Percentiles rank a stretch among this genome's conserved stretches.
phyloP scores from a whole-genome alignment of 2,797 vertebrate genomes.

The Arrhamphus sclerolepis region DNA sequence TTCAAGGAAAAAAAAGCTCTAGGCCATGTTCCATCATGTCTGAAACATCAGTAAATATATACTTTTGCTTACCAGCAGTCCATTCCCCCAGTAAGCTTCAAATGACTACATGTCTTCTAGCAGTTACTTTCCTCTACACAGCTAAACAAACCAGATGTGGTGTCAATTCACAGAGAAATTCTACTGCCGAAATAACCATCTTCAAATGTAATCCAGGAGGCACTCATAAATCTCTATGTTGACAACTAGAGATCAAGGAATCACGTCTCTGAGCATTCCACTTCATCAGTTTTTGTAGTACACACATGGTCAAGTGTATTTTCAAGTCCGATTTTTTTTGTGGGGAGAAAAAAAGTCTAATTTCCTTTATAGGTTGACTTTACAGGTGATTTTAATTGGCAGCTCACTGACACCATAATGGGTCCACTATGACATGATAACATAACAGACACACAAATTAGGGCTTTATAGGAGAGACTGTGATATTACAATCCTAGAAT shows the following conservation, averaged over 20 bases:
- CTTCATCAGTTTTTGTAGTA: background rate
- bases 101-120: conserved; percentile 15
- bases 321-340: too few relatives aligned
- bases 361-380: too few relatives aligned
- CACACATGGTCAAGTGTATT: too few relatives aligned
- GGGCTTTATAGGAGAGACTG: too few relatives aligned
- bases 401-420: too few relatives aligned
- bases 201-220: conserved; percentile 22
- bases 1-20: background rate
- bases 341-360: too few relatives aligned
- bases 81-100: conserved; percentile 4
- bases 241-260: conserved; percentile 11
- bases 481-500: too few relatives aligned
- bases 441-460: too few relatives aligned
- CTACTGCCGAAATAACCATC: conserved; percentile 30
- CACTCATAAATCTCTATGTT: conserved; percentile 6
- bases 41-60: conserved; percentile 13
- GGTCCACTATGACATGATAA: too few relatives aligned
- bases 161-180: conserved; percentile 18
- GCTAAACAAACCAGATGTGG: background rate
- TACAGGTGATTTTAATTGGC: too few relatives aligned
- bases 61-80: conserved; percentile 8
- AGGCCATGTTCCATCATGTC: background rate
- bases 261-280: conserved; percentile 6
- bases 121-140: conserved; percentile 12